Base-by-base conservation (phyloP, 2,797 vertebrate genomes). In the Argyrosomus regius region DNA sequence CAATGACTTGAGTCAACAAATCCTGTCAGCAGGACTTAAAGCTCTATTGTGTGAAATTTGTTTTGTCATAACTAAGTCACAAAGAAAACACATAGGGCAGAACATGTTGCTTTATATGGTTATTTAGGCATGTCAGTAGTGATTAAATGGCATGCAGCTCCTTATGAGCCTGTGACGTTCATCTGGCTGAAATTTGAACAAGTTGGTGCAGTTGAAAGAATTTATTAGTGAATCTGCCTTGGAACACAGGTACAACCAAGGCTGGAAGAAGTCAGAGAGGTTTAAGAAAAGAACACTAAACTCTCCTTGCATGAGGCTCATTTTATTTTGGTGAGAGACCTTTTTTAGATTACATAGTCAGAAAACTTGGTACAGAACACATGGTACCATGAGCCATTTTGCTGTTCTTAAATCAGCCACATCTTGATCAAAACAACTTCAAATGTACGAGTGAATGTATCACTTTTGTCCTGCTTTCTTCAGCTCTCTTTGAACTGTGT, bases 401-500 rank as follows among this genome's bases (percentile, higher is more conserved):
- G 16, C 12, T 28, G 28, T 12, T 24, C n/a, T 35, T 6, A 14
- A 50, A 31, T 31, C 22, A 43, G 26, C 16, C 12, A 13, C 22
- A 10, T 10, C 14, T 26, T 10, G 22, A 46, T 63, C 41, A 63
- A 46, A 63, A 26, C 24, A 20, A 17, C 3, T 11, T 46, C 12
- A 43, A 31, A 28, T 16, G 24, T 26, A 6, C 16, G 17, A 20
- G 24, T 3, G 9, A 59, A n/a, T 39, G 5, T 35, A 12, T 59
- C 14, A 6, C 17, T 24, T 62, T 24, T 54, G 10, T 54, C 12
- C 3, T 7, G 6, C 16, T 26, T 58, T 68, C n/a, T 43, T 17
- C 43, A 58, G 24, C 53, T 57, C 62, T 41, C 3, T 77, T 59
- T 67, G 46, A 74, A 68, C n/a, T 54, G 28, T 46, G 10, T 57